Base-by-base conservation (phyloP, 1,140 invertebrate genomes). In the Phthorimaea operculella region DNA sequence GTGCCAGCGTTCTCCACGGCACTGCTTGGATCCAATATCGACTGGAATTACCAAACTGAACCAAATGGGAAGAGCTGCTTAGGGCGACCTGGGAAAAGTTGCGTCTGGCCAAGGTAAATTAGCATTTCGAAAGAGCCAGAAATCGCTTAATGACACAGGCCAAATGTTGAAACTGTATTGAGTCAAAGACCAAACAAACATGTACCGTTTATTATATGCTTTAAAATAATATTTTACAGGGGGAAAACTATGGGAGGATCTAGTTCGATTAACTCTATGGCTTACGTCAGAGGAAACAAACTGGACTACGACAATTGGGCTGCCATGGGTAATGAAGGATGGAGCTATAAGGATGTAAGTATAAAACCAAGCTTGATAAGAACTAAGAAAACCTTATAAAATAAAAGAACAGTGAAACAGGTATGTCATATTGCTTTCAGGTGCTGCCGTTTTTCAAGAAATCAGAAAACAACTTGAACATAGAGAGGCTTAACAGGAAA, bases 361-460 rank as follows among this genome's bases (percentile, higher is more conserved):
- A 86, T 86, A 10, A 4, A 39, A 28, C 21, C 2, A 6, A 28
- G 6, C 2, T 2, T 4, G 21, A 2, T 28, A 6, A 28, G 2
- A 28, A 28, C 21, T 28, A 28, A 28, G 21, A n/a, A 28, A 28
- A 28, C 2, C 2, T 6, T 28, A 28, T 28, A 28, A 28, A 28
- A 28, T 28, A 6, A 4, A 4, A 28, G 2, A 28, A 28, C n/a
- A n/a, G n/a, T n/a, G n/a, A n/a, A n/a, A n/a, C n/a, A n/a, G n/a
- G n/a, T 4, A 28, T 28, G 6, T 28, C 21, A 28, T 28, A 4
- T 28, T 8, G 11, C 6, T 42, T 18, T 7, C 60, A 85, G 80
- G 89, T 95, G 0, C 78, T 95, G 4, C 91, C 90, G 0, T 96
- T 93, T 68, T 96, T 96, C 69, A 90, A 89, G 63, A 95, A 94